Conservation (phyloP, 2,113 vertebrate genomes). For the Phaetusa simplex region DNA sequence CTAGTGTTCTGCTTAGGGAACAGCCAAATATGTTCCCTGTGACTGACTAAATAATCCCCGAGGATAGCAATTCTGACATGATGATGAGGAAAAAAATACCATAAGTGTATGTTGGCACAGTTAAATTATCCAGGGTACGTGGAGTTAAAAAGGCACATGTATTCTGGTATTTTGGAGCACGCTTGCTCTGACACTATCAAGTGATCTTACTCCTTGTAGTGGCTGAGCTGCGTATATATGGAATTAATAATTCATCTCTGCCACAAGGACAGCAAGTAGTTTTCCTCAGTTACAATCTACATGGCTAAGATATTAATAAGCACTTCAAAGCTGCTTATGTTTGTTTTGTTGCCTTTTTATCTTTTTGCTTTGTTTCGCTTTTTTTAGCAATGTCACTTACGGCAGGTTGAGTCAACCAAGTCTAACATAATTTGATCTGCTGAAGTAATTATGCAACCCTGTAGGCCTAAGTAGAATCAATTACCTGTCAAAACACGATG, state of each 20-base stretch:
- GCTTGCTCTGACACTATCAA: not conserved
- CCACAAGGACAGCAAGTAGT: not conserved
- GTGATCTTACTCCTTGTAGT: not conserved
- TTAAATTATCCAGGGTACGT: not conserved
- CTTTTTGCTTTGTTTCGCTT: not conserved
- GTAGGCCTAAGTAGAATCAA: not conserved
- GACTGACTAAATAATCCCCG: not conserved
- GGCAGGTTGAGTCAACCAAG: not conserved
- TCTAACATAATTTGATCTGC: not conserved
- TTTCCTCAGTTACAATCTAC: not conserved
- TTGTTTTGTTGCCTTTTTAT: not conserved
- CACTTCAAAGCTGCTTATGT: not conserved
- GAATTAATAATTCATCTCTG: not conserved
- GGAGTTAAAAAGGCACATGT: not conserved
- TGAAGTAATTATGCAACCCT: not conserved
- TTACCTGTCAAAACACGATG: not conserved
- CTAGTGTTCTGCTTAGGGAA: not conserved
- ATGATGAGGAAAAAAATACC: not conserved
- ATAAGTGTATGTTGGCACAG: not conserved
- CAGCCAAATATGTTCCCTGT: not conserved
- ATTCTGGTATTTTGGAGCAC: not conserved
- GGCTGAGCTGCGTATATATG: not conserved
- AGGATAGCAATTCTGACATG: not conserved
- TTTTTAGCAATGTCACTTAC: not conserved
- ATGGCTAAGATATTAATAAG: not conserved